Conservation (phyloP, 2,888 invertebrate genomes). For the Trypoxylon attenuatum region DNA sequence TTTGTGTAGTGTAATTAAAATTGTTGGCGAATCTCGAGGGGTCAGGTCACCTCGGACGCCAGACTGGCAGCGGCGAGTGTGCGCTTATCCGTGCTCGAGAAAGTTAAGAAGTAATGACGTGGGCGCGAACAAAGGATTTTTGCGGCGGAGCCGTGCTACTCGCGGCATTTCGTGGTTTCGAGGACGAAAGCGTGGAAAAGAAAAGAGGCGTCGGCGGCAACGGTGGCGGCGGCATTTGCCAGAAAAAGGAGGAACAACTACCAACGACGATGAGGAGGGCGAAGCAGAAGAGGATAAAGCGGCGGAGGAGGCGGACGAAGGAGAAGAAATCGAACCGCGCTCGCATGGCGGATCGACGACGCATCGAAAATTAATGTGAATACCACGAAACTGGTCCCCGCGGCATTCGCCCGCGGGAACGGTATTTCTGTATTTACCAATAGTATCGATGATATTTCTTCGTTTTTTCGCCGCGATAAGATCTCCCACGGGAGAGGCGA, state of each 20-base stretch:
- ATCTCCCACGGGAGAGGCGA: slow-evolving; percentile 59
- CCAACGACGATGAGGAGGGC: slow-evolving; percentile 34
- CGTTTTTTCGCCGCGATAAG: slow-evolving; percentile 57
- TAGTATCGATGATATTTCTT: slow-evolving; percentile 66
- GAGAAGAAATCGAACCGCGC: slow-evolving; percentile 55
- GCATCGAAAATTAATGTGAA: slow-evolving; percentile 65
- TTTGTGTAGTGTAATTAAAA: too few species aligned
- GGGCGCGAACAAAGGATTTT: slow-evolving; percentile 53
- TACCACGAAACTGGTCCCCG: slow-evolving; percentile 63
- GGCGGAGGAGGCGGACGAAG: slow-evolving; percentile 33
- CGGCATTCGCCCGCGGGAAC: slow-evolving; percentile 58
- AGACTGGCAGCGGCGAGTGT: neutral
- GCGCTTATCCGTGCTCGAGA: neutral
- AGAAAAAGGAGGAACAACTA: slow-evolving; percentile 37
- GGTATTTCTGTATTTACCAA: slow-evolving; percentile 66
- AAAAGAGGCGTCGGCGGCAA: neutral
- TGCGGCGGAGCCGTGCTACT: slow-evolving; percentile 40
- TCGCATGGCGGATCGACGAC: slow-evolving; percentile 58
- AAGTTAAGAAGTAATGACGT: slow-evolving; percentile 28
- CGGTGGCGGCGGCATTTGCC: slow-evolving; percentile 7
- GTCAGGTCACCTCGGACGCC: neutral
- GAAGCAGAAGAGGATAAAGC: slow-evolving; percentile 14
- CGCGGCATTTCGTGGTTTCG: slow-evolving; percentile 44
- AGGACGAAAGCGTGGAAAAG: slow-evolving; percentile 3
- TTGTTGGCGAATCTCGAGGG: too few species aligned